phyloP scores from a whole-genome alignment of 1,140 invertebrate species.

The Aplysia californica region DNA sequence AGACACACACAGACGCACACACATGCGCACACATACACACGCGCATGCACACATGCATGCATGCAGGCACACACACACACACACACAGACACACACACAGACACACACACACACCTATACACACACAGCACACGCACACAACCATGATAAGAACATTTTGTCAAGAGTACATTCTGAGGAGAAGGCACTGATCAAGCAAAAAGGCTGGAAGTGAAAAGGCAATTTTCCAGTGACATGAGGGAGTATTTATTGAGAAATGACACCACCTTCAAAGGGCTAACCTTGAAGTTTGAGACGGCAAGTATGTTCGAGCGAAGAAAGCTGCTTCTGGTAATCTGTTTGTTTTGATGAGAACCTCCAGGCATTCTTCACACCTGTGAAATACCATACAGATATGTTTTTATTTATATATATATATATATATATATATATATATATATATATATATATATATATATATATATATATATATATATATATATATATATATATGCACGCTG shows the following conservation, averaged over 20 bases:
- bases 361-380: slow-evolving; percentile 81
- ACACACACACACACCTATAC: neutral
- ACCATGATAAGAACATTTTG: neutral
- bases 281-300: slow-evolving; percentile 81
- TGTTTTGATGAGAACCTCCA: slow-evolving; percentile 90
- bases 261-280: slow-evolving; percentile 31
- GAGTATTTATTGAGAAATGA: neutral
- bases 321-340: slow-evolving; percentile 94
- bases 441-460: neutral
- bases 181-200: neutral
- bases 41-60: no score
- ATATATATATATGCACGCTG: no score
- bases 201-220: neutral
- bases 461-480: neutral
- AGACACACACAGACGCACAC: no score
- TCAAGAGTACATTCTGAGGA: neutral
- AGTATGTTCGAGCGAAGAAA: slow-evolving; percentile 92
- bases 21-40: no score
- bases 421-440: neutral
- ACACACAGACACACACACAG: no score
- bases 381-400: neutral
- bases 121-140: neutral
- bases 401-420: neutral
- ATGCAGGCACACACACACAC: no score
- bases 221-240: neutral